Percentiles rank a stretch among this genome's conserved stretches.
Conservation (phyloP, 2,888 invertebrate species). For the Allophyes oxyacanthae region DNA sequence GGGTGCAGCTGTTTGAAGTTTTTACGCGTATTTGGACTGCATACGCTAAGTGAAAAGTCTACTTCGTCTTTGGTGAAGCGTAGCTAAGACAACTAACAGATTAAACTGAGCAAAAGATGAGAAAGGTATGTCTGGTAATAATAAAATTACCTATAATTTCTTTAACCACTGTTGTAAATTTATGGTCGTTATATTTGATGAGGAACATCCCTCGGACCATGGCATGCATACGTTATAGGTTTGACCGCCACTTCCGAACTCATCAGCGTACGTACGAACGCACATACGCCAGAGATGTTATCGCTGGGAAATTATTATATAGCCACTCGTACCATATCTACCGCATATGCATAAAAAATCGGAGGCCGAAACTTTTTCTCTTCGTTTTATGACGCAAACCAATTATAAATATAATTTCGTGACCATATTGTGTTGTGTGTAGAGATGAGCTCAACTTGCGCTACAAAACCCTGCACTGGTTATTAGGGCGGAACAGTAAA, state of each 20-base stretch:
- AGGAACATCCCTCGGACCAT: conserved; percentile 14
- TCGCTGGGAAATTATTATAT: conserved; percentile 66
- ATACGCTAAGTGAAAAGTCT: conserved; percentile 51
- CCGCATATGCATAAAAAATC: conserved; percentile 33
- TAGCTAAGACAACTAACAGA: not conserved
- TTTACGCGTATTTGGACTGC: conserved; percentile 79
- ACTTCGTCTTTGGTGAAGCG: conserved; percentile 6
- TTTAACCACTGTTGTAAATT: not conserved
- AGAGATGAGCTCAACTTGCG: not conserved
- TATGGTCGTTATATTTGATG: conserved; percentile 6
- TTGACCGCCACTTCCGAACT: conserved; percentile 48
- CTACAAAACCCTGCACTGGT: not conserved
- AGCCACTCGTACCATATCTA: conserved; percentile 35
- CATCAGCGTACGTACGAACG: conserved; percentile 31
- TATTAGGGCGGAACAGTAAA: not conserved
- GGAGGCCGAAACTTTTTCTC: conserved; percentile 19
- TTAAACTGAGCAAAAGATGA: conserved; percentile 4
- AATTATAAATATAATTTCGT: conserved; percentile 18
- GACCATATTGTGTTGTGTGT: too few species aligned
- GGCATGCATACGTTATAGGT: conserved; percentile 9
- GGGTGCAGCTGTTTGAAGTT: conserved; percentile 86
- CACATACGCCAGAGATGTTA: conserved; percentile 57
- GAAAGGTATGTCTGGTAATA: not conserved
- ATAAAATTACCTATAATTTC: not conserved
- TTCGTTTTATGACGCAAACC: conserved; percentile 6